These are phyloP conservation scores for Acanthoscelides obtectus DNA, from an alignment of 2,888 invertebrate genomes.

Conservation along the genomic window DNA sequence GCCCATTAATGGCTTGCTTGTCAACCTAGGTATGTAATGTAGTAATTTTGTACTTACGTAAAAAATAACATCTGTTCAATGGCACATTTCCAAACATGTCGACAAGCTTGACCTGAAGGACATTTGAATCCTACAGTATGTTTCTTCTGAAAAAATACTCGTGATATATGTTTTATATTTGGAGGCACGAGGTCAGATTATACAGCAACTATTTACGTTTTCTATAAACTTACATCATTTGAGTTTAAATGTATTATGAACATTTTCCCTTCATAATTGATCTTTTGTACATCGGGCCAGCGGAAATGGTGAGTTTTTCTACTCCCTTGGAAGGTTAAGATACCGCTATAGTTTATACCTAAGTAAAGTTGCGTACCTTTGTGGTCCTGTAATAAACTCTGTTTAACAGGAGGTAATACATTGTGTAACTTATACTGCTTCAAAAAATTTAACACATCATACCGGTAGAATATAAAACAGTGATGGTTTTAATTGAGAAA, in stretches of 20 bases:
- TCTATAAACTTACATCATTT: conserved; percentile 67
- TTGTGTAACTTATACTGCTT: neutral
- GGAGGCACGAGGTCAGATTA: too few species aligned
- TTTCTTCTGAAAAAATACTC: conserved; percentile 67
- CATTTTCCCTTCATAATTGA: conserved; percentile 97
- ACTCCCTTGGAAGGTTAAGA: conserved; percentile 91
- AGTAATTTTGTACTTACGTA: conserved; percentile 65
- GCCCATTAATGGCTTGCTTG: too few species aligned
- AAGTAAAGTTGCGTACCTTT: conserved; percentile 87
- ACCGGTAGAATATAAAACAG: too few species aligned
- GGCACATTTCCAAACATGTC: conserved; percentile 96
- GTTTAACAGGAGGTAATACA: conserved; percentile 9
- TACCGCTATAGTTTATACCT: conserved; percentile 93
- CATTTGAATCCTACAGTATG: conserved; percentile 95
- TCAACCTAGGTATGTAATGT: too few species aligned
- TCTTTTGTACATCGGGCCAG: conserved; percentile 93
- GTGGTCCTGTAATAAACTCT: conserved; percentile 67
- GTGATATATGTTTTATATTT: conserved; percentile 9
- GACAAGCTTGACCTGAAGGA: conserved; percentile 84
- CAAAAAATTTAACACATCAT: neutral
- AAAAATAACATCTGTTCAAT: conserved; percentile 98
- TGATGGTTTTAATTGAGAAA: too few species aligned
- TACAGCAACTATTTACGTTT: too few species aligned
- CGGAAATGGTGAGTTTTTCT: conserved; percentile 91
- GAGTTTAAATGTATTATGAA: conserved; percentile 92